Evolutionary conservation across 2,888 invertebrate genomes (phyloP).

Genomic region (Erebia aethiops): DNA sequence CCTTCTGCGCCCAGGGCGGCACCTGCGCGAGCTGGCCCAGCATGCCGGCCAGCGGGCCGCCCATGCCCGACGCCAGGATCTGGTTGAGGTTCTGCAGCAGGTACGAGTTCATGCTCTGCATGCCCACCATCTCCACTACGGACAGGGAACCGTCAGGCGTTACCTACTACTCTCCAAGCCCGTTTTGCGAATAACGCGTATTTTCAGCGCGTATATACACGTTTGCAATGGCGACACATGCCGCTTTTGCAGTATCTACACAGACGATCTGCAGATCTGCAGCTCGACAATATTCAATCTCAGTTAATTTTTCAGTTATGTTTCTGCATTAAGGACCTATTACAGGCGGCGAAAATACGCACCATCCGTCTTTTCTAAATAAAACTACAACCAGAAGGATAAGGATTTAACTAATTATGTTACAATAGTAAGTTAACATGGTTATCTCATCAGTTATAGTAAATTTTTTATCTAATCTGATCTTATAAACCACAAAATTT

Average conservation of each 20-base stretch:
- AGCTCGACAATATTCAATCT: too few relatives aligned
- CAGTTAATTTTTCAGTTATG: too few relatives aligned
- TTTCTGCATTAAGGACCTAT: too few relatives aligned
- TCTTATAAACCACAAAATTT: neutral
- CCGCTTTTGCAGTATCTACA: neutral
- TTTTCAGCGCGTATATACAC: neutral
- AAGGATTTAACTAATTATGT: too few relatives aligned
- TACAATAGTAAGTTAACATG: too few relatives aligned
- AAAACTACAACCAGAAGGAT: too few relatives aligned
- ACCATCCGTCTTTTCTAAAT: too few relatives aligned
- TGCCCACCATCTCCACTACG: constrained; percentile 86
- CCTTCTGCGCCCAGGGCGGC: constrained; percentile 54
- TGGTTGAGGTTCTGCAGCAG: constrained; percentile 79
- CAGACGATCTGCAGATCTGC: too few relatives aligned
- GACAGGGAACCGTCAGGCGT: neutral
- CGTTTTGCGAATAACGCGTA: neutral
- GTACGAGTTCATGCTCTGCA: constrained; percentile 80
- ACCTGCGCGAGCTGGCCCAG: constrained; percentile 64
- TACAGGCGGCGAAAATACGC: too few relatives aligned
- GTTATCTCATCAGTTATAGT: neutral
- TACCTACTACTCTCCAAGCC: neutral
- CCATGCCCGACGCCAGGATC: constrained; percentile 76
- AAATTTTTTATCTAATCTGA: neutral
- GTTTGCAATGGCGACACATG: neutral
- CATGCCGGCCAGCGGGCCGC: constrained; percentile 60